These are phyloP conservation scores for Erynnis tages DNA, from an alignment of 2,888 invertebrate genomes.

Conservation along the genomic window DNA sequence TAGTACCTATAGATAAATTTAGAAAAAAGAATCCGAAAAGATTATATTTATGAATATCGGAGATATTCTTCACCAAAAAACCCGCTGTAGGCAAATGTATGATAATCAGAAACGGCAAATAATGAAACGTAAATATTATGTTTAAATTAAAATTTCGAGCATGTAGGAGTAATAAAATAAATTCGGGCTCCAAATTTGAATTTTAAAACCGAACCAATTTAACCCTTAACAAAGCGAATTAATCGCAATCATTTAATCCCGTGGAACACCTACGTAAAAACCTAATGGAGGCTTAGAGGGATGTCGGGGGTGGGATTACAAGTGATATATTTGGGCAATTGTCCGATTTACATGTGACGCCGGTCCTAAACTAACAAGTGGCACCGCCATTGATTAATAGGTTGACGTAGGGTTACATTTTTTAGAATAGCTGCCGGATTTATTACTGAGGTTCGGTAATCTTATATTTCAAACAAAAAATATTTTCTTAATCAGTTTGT, in stretches of 20 bases:
- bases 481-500: too few species aligned
- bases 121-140: too few species aligned
- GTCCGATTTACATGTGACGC: constrained; percentile 19
- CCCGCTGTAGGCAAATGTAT: too few species aligned
- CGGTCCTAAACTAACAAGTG: constrained; percentile 24
- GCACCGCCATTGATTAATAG: constrained; percentile 16
- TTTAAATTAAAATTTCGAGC: not conserved
- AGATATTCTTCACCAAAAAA: too few species aligned
- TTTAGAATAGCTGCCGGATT: too few species aligned
- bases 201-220: constrained; percentile 2
- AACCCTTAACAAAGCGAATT: constrained; percentile 7
- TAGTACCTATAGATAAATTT: too few species aligned
- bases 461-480: too few species aligned
- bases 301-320: constrained; percentile 20
- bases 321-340: constrained; percentile 25
- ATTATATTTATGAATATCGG: too few species aligned
- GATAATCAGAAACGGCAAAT: too few species aligned
- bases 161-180: not conserved
- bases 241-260: constrained; percentile 14
- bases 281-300: constrained; percentile 9
- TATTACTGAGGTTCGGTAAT: too few species aligned
- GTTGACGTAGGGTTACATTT: not conserved
- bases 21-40: too few species aligned
- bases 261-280: constrained; percentile 10
- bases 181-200: not conserved